Percentiles rank a stretch among this genome's conserved stretches.
These are phyloP conservation scores for Triops longicaudatus DNA, from an alignment of 1,140 invertebrate species.

Conservation along the genomic window DNA sequence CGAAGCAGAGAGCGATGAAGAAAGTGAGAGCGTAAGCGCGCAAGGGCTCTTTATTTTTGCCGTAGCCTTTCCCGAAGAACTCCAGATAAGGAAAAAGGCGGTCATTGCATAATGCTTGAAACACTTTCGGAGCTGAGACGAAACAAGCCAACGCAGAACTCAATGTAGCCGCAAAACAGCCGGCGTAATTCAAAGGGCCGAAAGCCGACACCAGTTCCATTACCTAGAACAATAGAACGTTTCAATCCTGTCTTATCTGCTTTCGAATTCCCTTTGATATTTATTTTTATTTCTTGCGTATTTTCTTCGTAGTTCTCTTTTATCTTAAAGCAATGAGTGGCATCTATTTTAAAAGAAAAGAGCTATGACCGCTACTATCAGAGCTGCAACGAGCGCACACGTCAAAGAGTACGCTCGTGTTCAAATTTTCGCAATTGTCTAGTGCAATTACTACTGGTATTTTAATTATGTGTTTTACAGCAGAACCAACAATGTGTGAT, in stretches of 20 bases:
- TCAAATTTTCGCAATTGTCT: too few relatives aligned
- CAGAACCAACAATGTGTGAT: too few relatives aligned
- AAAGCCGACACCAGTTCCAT: constrained; percentile 43
- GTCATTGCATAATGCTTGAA: constrained; percentile 50
- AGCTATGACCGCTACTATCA: too few relatives aligned
- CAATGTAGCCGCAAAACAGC: constrained; percentile 54
- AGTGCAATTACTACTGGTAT: too few relatives aligned
- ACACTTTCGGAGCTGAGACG: constrained; percentile 54
- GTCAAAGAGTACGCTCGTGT: too few relatives aligned
- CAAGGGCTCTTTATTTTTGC: constrained; percentile 50
- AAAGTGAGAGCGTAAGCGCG: constrained; percentile 50
- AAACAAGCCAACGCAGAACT: constrained; percentile 54
- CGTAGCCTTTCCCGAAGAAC: constrained; percentile 52
- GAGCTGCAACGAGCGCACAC: too few relatives aligned
- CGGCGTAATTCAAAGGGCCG: constrained; percentile 47
- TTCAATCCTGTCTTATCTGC: constrained; percentile 21
- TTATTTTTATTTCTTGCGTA: not conserved
- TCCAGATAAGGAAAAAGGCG: constrained; percentile 53
- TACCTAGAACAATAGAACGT: constrained; percentile 34
- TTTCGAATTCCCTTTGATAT: not conserved
- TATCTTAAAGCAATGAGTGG: too few relatives aligned
- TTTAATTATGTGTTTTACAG: too few relatives aligned
- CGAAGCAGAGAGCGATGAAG: constrained; percentile 47
- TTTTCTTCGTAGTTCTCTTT: not conserved
- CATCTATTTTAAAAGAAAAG: too few relatives aligned